A percentile compares a stretch with the other conserved stretches of the same genome.
These are phyloP conservation scores for Aelia acuminata DNA, from an alignment of 2,888 invertebrate genomes.

Conservation along the genomic window DNA sequence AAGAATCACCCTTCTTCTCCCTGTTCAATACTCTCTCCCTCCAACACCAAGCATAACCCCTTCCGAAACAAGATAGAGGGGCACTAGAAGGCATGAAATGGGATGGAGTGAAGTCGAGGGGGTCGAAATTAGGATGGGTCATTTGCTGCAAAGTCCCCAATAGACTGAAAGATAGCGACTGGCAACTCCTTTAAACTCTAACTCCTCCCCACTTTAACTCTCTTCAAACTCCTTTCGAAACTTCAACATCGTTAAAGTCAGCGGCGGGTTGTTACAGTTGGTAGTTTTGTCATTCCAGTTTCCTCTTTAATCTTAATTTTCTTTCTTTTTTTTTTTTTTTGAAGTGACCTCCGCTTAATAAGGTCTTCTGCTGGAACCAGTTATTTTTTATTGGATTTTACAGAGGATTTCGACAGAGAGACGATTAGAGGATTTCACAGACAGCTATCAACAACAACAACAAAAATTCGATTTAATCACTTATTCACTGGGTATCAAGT, in stretches of 20 bases:
- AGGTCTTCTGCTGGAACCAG: neutral
- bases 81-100: neutral
- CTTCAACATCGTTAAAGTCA: conserved; percentile 10
- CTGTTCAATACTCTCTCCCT: too few species aligned
- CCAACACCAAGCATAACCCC: neutral
- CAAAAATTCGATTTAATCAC: too few species aligned
- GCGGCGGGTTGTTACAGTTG: neutral
- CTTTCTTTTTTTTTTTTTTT: neutral
- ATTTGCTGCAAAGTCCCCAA: conserved; percentile 38
- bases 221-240: neutral
- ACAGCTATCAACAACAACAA: too few species aligned
- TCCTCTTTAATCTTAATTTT: neutral
- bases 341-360: neutral
- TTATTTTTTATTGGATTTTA: too few species aligned
- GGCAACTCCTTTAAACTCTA: conserved; percentile 34
- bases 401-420: too few species aligned
- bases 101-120: neutral
- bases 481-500: too few species aligned
- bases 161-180: conserved; percentile 29
- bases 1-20: too few species aligned
- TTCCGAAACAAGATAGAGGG: neutral
- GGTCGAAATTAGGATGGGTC: conserved; percentile 9
- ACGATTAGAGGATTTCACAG: too few species aligned
- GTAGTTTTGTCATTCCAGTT: conserved; percentile 11
- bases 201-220: neutral